A percentile compares a stretch with the other conserved stretches of the same genome.
Evolutionary conservation across 2,888 invertebrate genomes (phyloP).

Genomic region (Drosophila seclusa): DNA sequence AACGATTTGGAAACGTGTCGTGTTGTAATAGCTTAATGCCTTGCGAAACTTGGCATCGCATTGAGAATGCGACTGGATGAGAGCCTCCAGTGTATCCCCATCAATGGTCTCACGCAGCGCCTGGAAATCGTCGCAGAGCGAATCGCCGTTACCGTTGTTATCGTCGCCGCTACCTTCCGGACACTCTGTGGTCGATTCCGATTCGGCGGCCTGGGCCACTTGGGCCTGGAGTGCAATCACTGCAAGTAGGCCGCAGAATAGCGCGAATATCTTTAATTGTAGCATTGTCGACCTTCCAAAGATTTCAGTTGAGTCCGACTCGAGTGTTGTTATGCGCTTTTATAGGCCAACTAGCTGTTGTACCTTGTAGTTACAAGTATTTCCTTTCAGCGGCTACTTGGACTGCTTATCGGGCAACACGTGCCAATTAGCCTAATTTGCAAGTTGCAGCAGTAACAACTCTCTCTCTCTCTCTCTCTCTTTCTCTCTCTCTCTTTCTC

Average conservation of each 20-base stretch:
- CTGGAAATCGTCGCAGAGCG: slow-evolving; percentile 57
- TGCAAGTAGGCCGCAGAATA: slow-evolving; percentile 28
- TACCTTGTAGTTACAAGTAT: slow-evolving; percentile 44
- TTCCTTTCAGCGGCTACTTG: slow-evolving; percentile 39
- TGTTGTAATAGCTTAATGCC: slow-evolving; percentile 63
- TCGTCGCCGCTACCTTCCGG: background rate
- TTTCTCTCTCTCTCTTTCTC: too few species aligned
- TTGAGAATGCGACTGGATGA: slow-evolving; percentile 56
- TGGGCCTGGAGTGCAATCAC: slow-evolving; percentile 9
- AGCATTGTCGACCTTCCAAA: slow-evolving; percentile 37
- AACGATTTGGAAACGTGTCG: slow-evolving; percentile 39
- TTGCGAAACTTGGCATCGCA: slow-evolving; percentile 59
- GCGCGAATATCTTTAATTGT: slow-evolving; percentile 34
- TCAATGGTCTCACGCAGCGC: slow-evolving; percentile 55
- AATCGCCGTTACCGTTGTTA: background rate
- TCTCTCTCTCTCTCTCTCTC: too few species aligned
- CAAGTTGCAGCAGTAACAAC: slow-evolving; percentile 2
- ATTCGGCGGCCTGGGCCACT: background rate
- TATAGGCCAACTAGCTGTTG: slow-evolving; percentile 46
- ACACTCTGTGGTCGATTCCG: slow-evolving; percentile 3
- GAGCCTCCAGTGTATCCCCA: slow-evolving; percentile 22
- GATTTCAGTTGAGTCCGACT: slow-evolving; percentile 17
- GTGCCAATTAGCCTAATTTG: slow-evolving; percentile 44
- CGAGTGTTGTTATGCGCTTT: slow-evolving; percentile 45
- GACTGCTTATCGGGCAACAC: slow-evolving; percentile 35